A percentile compares a stretch with the other conserved stretches of the same genome.
Conservation (phyloP, 1,140 invertebrate genomes). For the Caerostris darwini region DNA sequence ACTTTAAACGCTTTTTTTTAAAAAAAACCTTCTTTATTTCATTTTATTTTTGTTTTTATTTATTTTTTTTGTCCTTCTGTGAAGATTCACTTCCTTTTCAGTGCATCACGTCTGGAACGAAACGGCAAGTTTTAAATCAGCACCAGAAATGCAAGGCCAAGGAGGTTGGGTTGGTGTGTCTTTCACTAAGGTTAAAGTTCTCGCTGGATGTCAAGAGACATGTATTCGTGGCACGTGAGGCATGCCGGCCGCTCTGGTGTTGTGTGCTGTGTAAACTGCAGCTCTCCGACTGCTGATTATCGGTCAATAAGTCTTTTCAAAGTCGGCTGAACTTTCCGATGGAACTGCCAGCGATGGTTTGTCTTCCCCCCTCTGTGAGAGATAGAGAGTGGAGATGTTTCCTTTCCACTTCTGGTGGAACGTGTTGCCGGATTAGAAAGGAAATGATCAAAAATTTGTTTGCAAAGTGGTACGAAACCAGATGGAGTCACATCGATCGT, state of each 20-base stretch:
- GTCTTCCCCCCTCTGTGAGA: neutral
- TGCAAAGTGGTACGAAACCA: conserved; percentile 1
- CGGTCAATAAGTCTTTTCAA: conserved; percentile 75
- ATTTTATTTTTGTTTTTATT: neutral
- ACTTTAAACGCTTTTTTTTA: neutral
- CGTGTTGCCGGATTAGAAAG: conserved; percentile 41
- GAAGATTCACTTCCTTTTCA: neutral
- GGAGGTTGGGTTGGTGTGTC: neutral
- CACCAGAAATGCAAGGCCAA: neutral
- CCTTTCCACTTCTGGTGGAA: conserved; percentile 54
- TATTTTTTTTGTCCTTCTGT: neutral
- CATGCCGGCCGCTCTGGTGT: neutral
- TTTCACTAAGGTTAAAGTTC: neutral
- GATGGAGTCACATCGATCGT: conserved; percentile 16
- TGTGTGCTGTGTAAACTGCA: conserved; percentile 71
- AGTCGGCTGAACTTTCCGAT: conserved; percentile 72
- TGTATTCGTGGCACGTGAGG: conserved; percentile 64
- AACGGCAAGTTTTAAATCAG: conserved; percentile 66
- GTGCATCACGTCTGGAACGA: conserved; percentile 23
- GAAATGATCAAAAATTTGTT: conserved; percentile 45
- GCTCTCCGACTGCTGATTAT: conserved; percentile 73
- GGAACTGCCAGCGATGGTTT: conserved; percentile 50
- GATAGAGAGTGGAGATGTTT: conserved; percentile 24
- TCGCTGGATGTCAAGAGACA: conserved; percentile 34
- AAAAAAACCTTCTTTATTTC: neutral